phyloP scores from a whole-genome alignment of 2,113 vertebrate species.

The Sula dactylatra region DNA sequence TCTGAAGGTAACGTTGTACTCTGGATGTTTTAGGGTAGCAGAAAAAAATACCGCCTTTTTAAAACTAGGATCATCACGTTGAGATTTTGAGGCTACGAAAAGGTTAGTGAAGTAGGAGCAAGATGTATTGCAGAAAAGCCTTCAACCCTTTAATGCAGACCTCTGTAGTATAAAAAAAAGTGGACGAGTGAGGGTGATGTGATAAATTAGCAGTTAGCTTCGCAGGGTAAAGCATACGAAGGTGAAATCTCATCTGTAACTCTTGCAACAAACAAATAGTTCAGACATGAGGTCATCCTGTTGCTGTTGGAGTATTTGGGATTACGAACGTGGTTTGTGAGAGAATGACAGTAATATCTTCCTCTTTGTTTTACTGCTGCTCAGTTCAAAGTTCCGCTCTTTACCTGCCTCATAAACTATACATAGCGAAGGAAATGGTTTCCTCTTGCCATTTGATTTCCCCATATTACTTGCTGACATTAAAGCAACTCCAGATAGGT shows the following conservation, averaged over 20 bases:
- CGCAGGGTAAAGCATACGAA: neutral
- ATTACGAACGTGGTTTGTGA: neutral
- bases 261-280: neutral
- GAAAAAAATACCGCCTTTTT: neutral
- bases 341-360: neutral
- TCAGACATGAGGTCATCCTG: neutral
- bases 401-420: neutral
- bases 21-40: neutral
- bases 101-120: neutral
- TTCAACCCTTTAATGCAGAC: neutral
- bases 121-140: neutral
- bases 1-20: neutral
- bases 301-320: neutral
- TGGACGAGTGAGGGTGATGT: neutral
- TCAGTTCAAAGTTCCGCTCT: neutral
- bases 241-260: neutral
- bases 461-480: neutral
- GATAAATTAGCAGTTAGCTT: neutral
- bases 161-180: neutral
- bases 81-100: neutral
- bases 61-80: neutral
- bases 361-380: neutral
- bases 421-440: neutral
- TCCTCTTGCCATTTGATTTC: neutral
- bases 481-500: neutral